phyloP scores from a whole-genome alignment of 1,140 invertebrate species.

The Eueides isabella region DNA sequence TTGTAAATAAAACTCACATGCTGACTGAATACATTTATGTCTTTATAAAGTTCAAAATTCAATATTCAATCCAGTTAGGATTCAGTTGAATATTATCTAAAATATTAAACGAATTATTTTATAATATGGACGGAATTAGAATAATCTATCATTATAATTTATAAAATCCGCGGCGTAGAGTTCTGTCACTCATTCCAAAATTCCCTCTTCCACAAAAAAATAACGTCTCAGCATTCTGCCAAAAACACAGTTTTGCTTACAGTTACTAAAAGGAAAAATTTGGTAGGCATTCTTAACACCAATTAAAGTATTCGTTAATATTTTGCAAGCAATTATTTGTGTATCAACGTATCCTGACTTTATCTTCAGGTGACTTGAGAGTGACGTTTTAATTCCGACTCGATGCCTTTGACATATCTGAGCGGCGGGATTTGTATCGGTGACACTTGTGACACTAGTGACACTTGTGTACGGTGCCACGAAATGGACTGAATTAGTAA shows the following conservation, averaged over 20 bases:
- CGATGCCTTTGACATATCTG: constrained; percentile 52
- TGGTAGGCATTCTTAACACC: background rate
- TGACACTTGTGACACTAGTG: constrained; percentile 45
- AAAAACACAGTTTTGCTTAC: background rate
- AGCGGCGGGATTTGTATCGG: constrained; percentile 52
- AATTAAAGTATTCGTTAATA: constrained; percentile 25
- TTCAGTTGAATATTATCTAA: no score
- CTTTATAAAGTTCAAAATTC: no score
- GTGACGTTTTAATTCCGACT: constrained; percentile 53
- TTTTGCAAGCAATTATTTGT: constrained; percentile 27
- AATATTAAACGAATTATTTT: no score
- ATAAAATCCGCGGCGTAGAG: no score
- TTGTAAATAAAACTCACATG: no score
- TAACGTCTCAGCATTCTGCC: background rate
- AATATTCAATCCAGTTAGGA: no score
- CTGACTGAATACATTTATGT: no score
- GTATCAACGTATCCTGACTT: constrained; percentile 31
- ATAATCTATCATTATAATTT: no score
- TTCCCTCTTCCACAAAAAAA: background rate
- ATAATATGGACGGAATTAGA: no score
- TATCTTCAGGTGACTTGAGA: constrained; percentile 30
- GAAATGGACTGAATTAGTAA: constrained; percentile 14
- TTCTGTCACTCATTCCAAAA: background rate
- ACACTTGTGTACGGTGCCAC: constrained; percentile 35
- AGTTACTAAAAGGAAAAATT: background rate